Conservation (phyloP, 2,113 vertebrate species). For the Boulengeromyrus knoepffleri region DNA sequence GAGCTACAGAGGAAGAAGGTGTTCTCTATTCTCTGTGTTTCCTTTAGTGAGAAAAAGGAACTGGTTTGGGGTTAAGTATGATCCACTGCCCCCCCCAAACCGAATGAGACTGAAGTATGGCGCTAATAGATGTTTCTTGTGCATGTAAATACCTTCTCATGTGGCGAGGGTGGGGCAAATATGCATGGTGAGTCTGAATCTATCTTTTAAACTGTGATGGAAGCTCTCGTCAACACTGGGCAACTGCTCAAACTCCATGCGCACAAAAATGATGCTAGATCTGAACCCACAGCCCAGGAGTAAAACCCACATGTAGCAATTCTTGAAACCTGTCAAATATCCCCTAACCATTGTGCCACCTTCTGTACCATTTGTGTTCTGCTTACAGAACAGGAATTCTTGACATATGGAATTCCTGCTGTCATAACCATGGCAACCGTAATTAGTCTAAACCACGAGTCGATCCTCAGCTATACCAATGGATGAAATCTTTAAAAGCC, state of each 20-base stretch:
- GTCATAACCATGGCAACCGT: neutral
- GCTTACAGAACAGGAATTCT: neutral
- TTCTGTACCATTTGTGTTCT: neutral
- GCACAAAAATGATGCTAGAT: neutral
- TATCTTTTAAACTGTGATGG: neutral
- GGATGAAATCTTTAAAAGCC: neutral
- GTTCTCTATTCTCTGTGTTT: neutral
- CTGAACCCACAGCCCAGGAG: neutral
- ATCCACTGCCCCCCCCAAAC: neutral
- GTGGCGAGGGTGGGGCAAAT: neutral
- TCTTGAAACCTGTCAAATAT: neutral
- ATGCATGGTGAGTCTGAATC: neutral
- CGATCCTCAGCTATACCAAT: neutral
- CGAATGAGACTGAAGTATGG: neutral
- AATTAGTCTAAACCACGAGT: neutral
- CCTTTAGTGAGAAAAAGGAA: neutral
- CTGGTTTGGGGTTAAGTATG: neutral
- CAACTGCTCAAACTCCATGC: neutral
- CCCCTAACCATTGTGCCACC: neutral
- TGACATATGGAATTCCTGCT: neutral
- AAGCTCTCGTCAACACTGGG: neutral
- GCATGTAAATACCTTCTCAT: neutral
- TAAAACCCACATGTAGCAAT: neutral
- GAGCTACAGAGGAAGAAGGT: neutral
- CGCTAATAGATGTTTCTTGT: neutral